These are phyloP conservation scores for Ptychobarbus kaznakovi DNA, from an alignment of 2,797 vertebrate genomes.

Conservation along the genomic window DNA sequence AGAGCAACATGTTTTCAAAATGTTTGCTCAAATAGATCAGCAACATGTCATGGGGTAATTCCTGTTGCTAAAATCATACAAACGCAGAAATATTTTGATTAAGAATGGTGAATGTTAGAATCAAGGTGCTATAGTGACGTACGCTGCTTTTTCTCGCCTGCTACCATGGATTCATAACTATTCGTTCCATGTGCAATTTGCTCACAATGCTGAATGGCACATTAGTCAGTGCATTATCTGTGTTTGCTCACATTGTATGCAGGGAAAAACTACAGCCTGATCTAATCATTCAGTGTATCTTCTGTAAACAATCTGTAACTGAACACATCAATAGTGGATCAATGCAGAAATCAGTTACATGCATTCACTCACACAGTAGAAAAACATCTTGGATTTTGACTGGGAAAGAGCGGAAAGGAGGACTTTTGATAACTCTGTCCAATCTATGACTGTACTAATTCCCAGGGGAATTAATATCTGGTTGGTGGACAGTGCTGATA, in stretches of 20 bases:
- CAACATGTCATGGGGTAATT: not conserved
- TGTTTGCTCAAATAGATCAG: slow-evolving; percentile 2
- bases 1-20: not conserved
- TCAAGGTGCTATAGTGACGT: not conserved
- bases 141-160: not conserved
- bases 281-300: slow-evolving; percentile 26
- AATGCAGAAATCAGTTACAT: slow-evolving; percentile 20
- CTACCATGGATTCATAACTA: not conserved
- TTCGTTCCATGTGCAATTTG: not conserved
- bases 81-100: not conserved
- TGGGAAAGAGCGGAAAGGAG: not conserved
- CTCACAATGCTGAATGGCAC: not conserved
- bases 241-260: slow-evolving; percentile 23
- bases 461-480: not conserved
- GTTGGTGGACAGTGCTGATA: slow-evolving; percentile 20
- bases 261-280: not conserved
- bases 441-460: not conserved
- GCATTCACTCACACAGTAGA: slow-evolving; percentile 3
- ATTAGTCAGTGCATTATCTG: slow-evolving; percentile 16
- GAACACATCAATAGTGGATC: slow-evolving; percentile 15
- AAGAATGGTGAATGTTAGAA: not conserved
- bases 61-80: not conserved
- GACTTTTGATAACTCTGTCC: not conserved
- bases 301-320: slow-evolving; percentile 14
- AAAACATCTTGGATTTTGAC: not conserved